Conservation (phyloP, 2,888 invertebrate genomes). For the Heliconius hortense region DNA sequence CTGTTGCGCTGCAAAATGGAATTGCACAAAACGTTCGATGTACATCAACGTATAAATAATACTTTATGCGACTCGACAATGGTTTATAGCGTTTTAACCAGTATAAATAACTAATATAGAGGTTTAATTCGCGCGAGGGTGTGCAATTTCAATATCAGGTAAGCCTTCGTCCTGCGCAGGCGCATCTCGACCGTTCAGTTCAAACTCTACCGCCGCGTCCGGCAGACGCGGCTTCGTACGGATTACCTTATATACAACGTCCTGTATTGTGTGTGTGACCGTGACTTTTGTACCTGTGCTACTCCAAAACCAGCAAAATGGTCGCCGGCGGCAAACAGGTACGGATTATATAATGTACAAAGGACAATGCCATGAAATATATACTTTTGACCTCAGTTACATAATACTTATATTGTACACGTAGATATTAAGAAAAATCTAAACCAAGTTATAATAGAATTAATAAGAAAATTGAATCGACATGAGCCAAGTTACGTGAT, state of each 20-base stretch:
- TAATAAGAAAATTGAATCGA: not conserved
- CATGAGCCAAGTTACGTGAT: constrained; percentile 10
- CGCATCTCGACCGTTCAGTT: constrained; percentile 70
- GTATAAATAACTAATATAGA: constrained; percentile 19
- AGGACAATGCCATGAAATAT: constrained; percentile 45
- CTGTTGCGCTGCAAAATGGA: constrained; percentile 1
- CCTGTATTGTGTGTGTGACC: constrained; percentile 45
- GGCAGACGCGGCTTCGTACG: constrained; percentile 74
- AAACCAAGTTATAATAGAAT: not conserved
- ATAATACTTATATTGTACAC: constrained; percentile 13
- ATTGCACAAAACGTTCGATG: constrained; percentile 24
- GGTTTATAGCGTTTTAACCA: constrained; percentile 21
- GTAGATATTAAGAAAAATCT: not conserved
- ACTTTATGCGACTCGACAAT: constrained; percentile 1
- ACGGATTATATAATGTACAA: constrained; percentile 51
- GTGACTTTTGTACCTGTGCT: constrained; percentile 67
- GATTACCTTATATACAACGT: constrained; percentile 46
- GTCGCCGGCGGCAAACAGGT: constrained; percentile 82
- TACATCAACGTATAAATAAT: constrained; percentile 22
- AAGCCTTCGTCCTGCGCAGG: constrained; percentile 53
- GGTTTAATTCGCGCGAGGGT: constrained; percentile 15
- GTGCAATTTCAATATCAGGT: constrained; percentile 39
- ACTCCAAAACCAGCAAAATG: constrained; percentile 65
- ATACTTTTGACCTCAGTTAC: constrained; percentile 10
- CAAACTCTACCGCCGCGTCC: constrained; percentile 77